These are phyloP conservation scores for Alitta virens DNA, from an alignment of 2,888 invertebrate genomes.

Conservation along the genomic window DNA sequence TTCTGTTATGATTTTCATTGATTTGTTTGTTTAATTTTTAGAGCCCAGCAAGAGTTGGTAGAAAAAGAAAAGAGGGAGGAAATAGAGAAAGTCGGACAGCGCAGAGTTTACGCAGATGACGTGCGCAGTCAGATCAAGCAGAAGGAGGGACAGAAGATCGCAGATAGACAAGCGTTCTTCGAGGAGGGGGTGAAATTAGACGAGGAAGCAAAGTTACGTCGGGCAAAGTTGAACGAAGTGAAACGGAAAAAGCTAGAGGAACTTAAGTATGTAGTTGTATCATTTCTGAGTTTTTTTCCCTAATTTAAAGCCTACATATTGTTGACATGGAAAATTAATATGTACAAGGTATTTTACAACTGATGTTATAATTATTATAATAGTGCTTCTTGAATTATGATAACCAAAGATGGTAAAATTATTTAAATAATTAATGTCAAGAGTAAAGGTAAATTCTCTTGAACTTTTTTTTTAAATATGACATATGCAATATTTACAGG, in stretches of 20 bases:
- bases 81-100: constrained; percentile 34
- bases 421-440: no score
- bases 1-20: no score
- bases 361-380: no score
- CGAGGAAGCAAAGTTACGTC: constrained; percentile 51
- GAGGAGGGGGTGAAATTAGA: constrained; percentile 56
- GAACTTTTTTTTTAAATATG: no score
- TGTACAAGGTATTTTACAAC: not conserved
- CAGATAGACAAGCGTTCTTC: constrained; percentile 54
- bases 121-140: constrained; percentile 53
- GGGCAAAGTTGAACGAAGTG: constrained; percentile 52
- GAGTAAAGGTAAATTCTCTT: no score
- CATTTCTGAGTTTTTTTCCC: no score
- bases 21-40: constrained; percentile 27
- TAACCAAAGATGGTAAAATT: no score
- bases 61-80: constrained; percentile 53
- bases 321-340: not conserved
- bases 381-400: no score
- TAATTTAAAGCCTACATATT: no score
- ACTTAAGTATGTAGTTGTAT: constrained; percentile 42
- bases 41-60: constrained; percentile 56
- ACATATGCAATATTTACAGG: no score
- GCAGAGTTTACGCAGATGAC: constrained; percentile 45
- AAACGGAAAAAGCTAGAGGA: constrained; percentile 55
- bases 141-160: constrained; percentile 52